Evolutionary conservation across 2,888 invertebrate genomes (phyloP), one percentile per base, ranked within the genome.

Genomic region (Caenorhabditis panamensis): DNA sequence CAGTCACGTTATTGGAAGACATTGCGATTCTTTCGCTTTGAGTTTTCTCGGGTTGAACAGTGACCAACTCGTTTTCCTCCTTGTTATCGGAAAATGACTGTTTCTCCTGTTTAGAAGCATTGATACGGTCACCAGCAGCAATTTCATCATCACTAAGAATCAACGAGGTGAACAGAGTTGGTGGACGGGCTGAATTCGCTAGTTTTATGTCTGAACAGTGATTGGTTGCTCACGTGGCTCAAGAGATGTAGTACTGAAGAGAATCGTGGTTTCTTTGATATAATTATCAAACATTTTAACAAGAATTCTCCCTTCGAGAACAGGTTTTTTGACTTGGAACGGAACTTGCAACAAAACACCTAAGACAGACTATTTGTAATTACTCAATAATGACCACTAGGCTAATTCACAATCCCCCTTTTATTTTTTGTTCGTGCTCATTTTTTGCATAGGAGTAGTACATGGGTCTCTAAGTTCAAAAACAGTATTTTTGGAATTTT

Each of bases 221-320:
- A 8, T 1, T 37, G 41, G n/a, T 24, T n/a, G n/a, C 69, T 37
- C 11, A 69, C 69, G 69, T 18, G 59, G 69, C 36, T 61, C 69
- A 36, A 69, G 13, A 61, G 44, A 26, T 5, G 18, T 36, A 0
- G 61, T 69, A 20, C 51, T 69, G 8, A 18, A 37, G 11, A 41
- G 37, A n/a, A 69, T 13, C 1, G 0, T 24, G 4, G 61, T 49
- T n/a, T 68, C 61, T 36, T 61, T 36, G 24, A 51, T 20, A 26
- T 36, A n/a, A 6, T 5, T 24, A 20, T 13, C 41, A 13, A 26
- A 11, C 11, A 28, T 24, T 22, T 0, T 58, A 18, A 8, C 2
- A 16, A 20, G 58, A 49, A 9, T n/a, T 1, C 1, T 53, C 44
- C 44, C 31, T 31, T 68, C 58, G 20, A 47, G 58, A n/a, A 58